Evolutionary conservation across 1,140 invertebrate genomes (phyloP), one percentile per base, ranked within the genome.

Genomic region (Penaeus vannamei): DNA sequence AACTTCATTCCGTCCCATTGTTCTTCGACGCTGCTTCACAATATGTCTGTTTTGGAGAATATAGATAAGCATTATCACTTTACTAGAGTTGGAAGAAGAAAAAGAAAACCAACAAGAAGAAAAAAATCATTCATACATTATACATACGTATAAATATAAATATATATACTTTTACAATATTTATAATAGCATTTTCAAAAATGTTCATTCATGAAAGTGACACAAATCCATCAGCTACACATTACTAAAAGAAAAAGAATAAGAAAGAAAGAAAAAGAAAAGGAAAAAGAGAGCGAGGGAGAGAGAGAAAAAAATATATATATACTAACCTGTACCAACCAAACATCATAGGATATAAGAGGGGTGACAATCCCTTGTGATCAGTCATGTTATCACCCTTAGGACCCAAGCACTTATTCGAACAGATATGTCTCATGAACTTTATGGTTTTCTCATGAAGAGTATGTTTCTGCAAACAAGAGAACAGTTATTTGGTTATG

Each of bases 331-430:
- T 95, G 92, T 97, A 95, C 96, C 97, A 99, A 0, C 97, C 97
- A 90, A 95, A 96, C 0, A 97, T 93, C 23, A 98, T 93, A 0
- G 98, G 98, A 93, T 98, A 97, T 0, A 96, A 95, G 0, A 99
- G 93, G 0, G 97, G 97, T 91, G 97, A 97, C 91, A 96, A 96
- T 14, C 95, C 95, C 90, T 95, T 95, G 1, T 96, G 92, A 77
- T 96, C 95, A 20, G 90, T 86, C 82, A 92, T 92, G 59, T 95
- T 94, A 0, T 94, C 94, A 82, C 91, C 90, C 32, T 91, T 93
- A n/a, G n/a, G n/a, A 23, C 42, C 77, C 19, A 85, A 53, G 26
- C 84, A 85, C 36, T 80, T 53, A 23, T 29, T 22, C 8, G 26
- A 53, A 77, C 81, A 79, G 12, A 22, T 62, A 59, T 89, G 87